Evolutionary conservation across 2,113 vertebrate genomes (phyloP), one percentile per base, ranked within the genome.

Genomic region (Oenanthe oenanthe): DNA sequence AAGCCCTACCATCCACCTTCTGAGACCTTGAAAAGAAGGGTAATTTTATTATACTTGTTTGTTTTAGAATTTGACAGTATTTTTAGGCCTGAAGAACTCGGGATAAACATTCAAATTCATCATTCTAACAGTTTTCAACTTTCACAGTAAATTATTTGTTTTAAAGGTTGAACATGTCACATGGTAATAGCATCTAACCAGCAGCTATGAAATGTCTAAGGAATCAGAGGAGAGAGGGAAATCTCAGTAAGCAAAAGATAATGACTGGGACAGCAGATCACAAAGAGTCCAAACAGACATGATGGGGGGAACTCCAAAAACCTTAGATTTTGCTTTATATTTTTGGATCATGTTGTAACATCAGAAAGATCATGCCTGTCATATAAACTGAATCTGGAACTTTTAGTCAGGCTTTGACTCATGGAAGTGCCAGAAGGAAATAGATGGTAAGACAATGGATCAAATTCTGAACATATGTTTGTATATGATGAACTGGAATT

Each of bases 141-240:
- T 94, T 96, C 90, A 91, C 47, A 94, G 36, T 88, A 93, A 93
- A 92, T 91, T 88, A 93, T 84, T 96, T 93, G 34, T 87, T 96
- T 79, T 93, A 95, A 96, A 96, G 89, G 70, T 87, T 96, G 92
- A 95, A 66, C 54, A 61, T 57, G 63, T 87, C 77, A 82, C 24
- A 77, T 26, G 40, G 58, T 65, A 93, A 80, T 47, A 88, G 45
- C 48, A 68, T 93, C 80, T 94, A 91, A 95, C 93, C 80, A 92
- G 94, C 60, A 96, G 96, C 92, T 91, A 95, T 54, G 45, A 95
- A 94, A 86, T 89, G 80, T 80, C 83, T 54, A 82, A 93, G 83
- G 85, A 76, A 87, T 93, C 40, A 77, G 63, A 48, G 51, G 54
- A 75, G 43, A 62, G 2, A 22, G 28, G 85, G 66, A 47, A 77